These are phyloP conservation scores for Hemiprocne comata DNA, from an alignment of 2,113 vertebrate genomes.

Conservation along the genomic window DNA sequence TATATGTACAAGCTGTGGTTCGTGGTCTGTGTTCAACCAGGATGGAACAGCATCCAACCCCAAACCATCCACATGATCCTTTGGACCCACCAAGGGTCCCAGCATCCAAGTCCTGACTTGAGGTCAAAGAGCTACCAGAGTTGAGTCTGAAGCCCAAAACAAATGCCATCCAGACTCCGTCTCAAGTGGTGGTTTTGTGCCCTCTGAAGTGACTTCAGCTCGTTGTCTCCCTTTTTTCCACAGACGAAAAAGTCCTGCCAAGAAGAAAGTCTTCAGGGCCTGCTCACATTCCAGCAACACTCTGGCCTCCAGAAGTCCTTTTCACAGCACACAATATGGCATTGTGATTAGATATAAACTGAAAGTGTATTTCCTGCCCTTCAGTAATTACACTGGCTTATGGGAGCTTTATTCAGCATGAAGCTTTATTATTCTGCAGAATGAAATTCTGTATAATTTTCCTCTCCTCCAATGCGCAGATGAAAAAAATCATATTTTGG, in stretches of 20 bases:
- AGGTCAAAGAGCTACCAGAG: not conserved
- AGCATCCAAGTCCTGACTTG: not conserved
- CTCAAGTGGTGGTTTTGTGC: not conserved
- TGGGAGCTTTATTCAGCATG: conserved; percentile 80
- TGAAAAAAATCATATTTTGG: conserved; percentile 83
- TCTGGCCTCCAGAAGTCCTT: conserved; percentile 58
- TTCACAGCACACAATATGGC: conserved; percentile 74
- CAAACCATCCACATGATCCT: not conserved
- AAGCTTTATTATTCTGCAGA: conserved; percentile 82
- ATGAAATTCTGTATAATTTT: conserved; percentile 86
- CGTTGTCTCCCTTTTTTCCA: not conserved
- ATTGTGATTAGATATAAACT: conserved; percentile 85
- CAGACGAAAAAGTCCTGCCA: conserved; percentile 2
- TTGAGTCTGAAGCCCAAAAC: not conserved
- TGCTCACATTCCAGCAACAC: conserved; percentile 57
- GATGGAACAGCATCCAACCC: not conserved
- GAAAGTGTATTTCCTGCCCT: conserved; percentile 84
- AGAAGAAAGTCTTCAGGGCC: conserved; percentile 58
- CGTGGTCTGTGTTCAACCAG: fast-evolving
- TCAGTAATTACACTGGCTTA: conserved; percentile 85
- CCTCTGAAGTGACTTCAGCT: not conserved
- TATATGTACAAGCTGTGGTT: not conserved
- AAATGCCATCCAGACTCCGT: not conserved
- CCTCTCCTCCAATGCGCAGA: conserved; percentile 79
- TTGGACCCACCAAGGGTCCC: fast-evolving